A percentile compares a stretch with the other conserved stretches of the same genome.
phyloP scores from a whole-genome alignment of 2,888 invertebrate species.

The Leucoptera coffeella region DNA sequence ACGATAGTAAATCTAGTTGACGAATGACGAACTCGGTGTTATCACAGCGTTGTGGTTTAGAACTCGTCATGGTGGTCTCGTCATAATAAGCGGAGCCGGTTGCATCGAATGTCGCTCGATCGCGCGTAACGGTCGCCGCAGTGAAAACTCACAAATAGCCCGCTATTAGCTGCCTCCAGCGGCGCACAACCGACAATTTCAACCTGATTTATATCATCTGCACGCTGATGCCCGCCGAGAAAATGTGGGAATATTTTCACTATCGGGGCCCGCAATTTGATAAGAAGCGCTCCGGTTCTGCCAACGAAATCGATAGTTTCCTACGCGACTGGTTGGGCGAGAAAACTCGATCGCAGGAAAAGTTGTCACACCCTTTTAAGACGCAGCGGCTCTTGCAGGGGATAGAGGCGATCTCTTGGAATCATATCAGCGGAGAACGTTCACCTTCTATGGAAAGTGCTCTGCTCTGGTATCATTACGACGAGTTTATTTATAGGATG shows the following conservation, averaged over 20 bases:
- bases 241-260: slow-evolving; percentile 52
- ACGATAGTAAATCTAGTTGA: too few species aligned
- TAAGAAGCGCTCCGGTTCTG: slow-evolving; percentile 34
- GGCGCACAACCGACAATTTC: slow-evolving; percentile 35
- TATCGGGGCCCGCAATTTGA: slow-evolving; percentile 36
- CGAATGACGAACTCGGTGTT: too few species aligned
- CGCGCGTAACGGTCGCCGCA: slow-evolving; percentile 38
- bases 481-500: too few species aligned
- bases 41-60: too few species aligned
- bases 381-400: too few species aligned
- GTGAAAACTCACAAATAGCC: slow-evolving; percentile 47
- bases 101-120: slow-evolving; percentile 14
- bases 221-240: slow-evolving; percentile 23
- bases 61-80: background rate
- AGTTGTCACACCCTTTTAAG: slow-evolving; percentile 32
- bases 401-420: too few species aligned
- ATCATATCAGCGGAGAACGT: too few species aligned
- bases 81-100: background rate
- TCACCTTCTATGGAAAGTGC: too few species aligned
- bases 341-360: slow-evolving; percentile 44
- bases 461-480: too few species aligned
- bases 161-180: slow-evolving; percentile 38
- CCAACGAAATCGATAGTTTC: slow-evolving; percentile 48
- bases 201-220: slow-evolving; percentile 48
- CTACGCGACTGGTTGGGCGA: slow-evolving; percentile 31